Evolutionary conservation across 2,113 vertebrate species (phyloP).

Genomic region (Sminthopsis crassicaudata): DNA sequence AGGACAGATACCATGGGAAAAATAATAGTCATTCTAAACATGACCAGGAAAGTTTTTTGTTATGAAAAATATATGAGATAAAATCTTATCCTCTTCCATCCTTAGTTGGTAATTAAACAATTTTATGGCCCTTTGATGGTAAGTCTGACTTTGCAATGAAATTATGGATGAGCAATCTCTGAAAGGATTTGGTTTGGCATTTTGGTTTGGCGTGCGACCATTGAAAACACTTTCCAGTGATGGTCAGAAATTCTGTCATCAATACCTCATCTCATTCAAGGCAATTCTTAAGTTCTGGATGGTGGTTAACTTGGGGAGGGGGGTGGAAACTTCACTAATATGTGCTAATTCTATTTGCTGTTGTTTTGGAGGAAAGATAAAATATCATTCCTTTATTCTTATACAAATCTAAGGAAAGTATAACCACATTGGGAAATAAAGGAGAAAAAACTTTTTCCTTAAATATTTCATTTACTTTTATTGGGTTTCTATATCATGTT

Average conservation of each 20-base stretch:
- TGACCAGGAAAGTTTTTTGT: slow-evolving; percentile 77
- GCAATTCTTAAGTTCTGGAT: accelerated
- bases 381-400: neutral
- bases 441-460: neutral
- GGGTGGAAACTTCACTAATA: neutral
- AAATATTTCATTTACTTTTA: neutral
- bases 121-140: slow-evolving; percentile 79
- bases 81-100: slow-evolving; percentile 72
- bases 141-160: slow-evolving; percentile 76
- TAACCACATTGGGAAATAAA: neutral
- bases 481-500: neutral
- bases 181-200: slow-evolving; percentile 59
- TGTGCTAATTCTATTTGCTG: neutral
- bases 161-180: slow-evolving; percentile 37
- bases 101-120: slow-evolving; percentile 78
- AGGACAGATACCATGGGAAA: slow-evolving; percentile 70
- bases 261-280: neutral
- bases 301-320: neutral
- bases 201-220: slow-evolving; percentile 75
- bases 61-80: slow-evolving; percentile 77
- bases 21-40: slow-evolving; percentile 67
- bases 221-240: slow-evolving; percentile 67
- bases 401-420: neutral
- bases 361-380: neutral
- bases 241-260: slow-evolving; percentile 30